phyloP scores from a whole-genome alignment of 2,888 invertebrate species.

The Sarcophaga variegata region DNA sequence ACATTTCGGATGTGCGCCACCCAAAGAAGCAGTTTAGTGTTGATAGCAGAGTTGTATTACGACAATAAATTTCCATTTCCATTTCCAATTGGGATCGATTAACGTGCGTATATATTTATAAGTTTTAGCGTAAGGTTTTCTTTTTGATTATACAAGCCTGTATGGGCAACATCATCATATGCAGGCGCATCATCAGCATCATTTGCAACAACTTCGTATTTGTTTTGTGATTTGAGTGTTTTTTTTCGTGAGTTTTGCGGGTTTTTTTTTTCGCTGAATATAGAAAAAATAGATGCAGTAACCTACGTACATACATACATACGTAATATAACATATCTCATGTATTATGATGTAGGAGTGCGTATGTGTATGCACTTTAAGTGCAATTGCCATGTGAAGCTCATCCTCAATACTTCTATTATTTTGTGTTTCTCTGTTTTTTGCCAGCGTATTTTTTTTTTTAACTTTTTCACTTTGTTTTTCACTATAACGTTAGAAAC shows the following conservation, averaged over 20 bases:
- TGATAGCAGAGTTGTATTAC: too few species aligned
- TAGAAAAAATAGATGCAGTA: neutral
- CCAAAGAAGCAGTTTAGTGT: too few species aligned
- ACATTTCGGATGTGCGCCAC: too few species aligned
- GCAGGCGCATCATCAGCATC: slow-evolving; percentile 41
- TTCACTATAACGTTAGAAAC: slow-evolving; percentile 62
- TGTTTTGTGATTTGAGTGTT: slow-evolving; percentile 62
- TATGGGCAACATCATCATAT: slow-evolving; percentile 46
- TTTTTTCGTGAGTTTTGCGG: slow-evolving; percentile 61
- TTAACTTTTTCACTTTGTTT: slow-evolving; percentile 57
- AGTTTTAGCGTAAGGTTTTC: slow-evolving; percentile 34
- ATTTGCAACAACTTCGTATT: slow-evolving; percentile 54
- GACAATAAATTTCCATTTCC: too few species aligned
- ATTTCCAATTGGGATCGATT: slow-evolving; percentile 30
- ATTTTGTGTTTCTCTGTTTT: slow-evolving; percentile 15
- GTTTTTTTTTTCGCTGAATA: slow-evolving; percentile 11
- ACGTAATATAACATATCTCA: neutral
- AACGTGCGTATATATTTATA: slow-evolving; percentile 37
- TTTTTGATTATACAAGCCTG: slow-evolving; percentile 45
- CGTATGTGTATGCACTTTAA: slow-evolving; percentile 59
- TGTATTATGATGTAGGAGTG: neutral
- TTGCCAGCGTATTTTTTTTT: neutral
- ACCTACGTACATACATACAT: neutral
- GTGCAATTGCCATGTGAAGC: slow-evolving; percentile 68
- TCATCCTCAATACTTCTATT: slow-evolving; percentile 63